Evolutionary conservation across 2,888 invertebrate species (phyloP).

Genomic region (Andrena praecox): DNA sequence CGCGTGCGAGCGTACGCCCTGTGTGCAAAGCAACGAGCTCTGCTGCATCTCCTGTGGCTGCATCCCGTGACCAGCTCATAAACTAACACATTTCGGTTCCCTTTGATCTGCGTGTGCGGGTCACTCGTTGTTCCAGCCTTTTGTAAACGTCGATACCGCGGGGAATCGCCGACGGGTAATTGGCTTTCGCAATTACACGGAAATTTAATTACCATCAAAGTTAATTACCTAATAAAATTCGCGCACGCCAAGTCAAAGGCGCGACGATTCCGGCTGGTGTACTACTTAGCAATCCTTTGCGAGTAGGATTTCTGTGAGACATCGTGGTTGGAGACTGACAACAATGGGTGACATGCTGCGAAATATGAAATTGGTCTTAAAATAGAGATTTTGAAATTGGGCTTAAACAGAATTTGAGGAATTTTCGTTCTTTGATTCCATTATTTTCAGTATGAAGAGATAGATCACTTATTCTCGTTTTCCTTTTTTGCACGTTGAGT

Average conservation of each 20-base stretch:
- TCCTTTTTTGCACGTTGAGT: no score
- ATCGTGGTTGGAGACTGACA: neutral
- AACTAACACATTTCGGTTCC: conserved; percentile 60
- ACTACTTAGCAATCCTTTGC: neutral
- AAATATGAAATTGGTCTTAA: no score
- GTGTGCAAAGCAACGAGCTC: conserved; percentile 49
- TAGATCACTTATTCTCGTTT: no score
- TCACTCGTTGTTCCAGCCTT: conserved; percentile 49
- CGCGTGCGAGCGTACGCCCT: conserved; percentile 27
- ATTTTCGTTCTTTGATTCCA: no score
- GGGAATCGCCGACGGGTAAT: conserved; percentile 36
- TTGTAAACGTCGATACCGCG: conserved; percentile 41
- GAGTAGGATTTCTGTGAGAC: neutral
- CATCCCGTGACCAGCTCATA: conserved; percentile 35
- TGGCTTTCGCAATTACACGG: conserved; percentile 42
- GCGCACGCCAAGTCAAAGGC: neutral
- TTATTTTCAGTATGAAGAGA: no score
- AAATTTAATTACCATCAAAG: conserved; percentile 42
- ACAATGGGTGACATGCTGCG: no score
- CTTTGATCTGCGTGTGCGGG: conserved; percentile 52
- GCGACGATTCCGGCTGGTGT: neutral
- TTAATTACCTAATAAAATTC: conserved; percentile 38
- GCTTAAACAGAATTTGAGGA: no score
- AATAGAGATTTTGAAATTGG: no score
- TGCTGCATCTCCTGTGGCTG: conserved; percentile 45